Evolutionary conservation across 2,113 vertebrate species (phyloP), one percentile per base, ranked within the genome.

Genomic region (Nicator chloris): DNA sequence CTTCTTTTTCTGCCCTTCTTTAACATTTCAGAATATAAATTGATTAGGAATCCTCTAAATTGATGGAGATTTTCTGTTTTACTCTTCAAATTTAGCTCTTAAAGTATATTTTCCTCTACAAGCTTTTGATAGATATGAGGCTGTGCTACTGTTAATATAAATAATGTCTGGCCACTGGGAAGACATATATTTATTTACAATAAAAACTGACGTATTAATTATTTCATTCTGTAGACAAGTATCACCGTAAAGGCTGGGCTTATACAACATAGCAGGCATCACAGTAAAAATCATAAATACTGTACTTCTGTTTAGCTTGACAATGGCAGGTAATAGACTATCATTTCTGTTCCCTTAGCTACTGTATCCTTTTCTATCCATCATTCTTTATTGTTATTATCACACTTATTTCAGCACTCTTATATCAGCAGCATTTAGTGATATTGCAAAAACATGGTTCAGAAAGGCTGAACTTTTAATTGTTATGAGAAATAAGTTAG

Each of bases 391-490:
- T 94, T 96, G 92, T 92, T 95, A 95, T 92, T 96, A 95, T 97
- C 89, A 68, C 69, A 91, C 45, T 81, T 95, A 96, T 97, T 98
- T 97, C 95, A 96, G 94, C 96, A 93, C 97, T 96, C 91, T 95
- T 97, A 12, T 97, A 97, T 97, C 93, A 95, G 96, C 94, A 68
- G n/a, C 86, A 89, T 97, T 98, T 97, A 80, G 93, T 97, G 97
- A 97, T 95, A 96, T 72, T 96, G 95, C 4, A 21, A 93, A 97
- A 97, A 96, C 85, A 57, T 3, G 56, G 93, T 95, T 97, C 96
- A 97, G 92, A 96, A 97, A 97, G 93, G 95, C 96, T 96, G 97
- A 98, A 98, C 98, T 98, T 98, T 97, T 98, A 98, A 98, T 98
- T 98, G 98, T 98, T 96, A 95, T 85, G 92, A 97, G 97, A 97